Conservation (phyloP, 2,888 invertebrate species). For the Cremastinae sp. region DNA sequence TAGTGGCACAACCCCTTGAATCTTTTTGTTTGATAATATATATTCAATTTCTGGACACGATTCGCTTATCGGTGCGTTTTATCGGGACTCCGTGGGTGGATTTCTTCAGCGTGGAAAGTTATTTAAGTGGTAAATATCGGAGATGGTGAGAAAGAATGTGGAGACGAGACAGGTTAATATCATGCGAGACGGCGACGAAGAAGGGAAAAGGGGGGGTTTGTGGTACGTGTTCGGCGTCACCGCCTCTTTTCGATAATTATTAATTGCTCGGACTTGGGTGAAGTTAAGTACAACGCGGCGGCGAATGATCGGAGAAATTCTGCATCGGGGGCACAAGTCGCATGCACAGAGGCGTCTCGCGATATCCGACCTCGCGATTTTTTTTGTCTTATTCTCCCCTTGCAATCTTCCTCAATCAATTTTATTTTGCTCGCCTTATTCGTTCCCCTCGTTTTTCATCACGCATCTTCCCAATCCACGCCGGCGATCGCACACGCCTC, state of each 20-base stretch:
- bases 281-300: slow-evolving; percentile 31
- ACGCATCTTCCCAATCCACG: slow-evolving; percentile 34
- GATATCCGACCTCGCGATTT: neutral
- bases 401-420: slow-evolving; percentile 17
- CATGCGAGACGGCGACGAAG: neutral
- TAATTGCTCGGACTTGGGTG: slow-evolving; percentile 50
- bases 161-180: slow-evolving; percentile 15
- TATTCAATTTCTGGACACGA: slow-evolving; percentile 22
- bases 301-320: slow-evolving; percentile 13
- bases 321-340: slow-evolving; percentile 12
- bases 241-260: slow-evolving; percentile 59
- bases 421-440: slow-evolving; percentile 9
- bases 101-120: slow-evolving; percentile 30
- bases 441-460: slow-evolving; percentile 12
- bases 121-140: slow-evolving; percentile 13
- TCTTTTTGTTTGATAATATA: slow-evolving; percentile 7
- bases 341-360: slow-evolving; percentile 23
- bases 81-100: slow-evolving; percentile 29
- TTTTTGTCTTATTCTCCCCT: slow-evolving; percentile 11
- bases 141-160: slow-evolving; percentile 9
- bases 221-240: slow-evolving; percentile 56
- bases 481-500: slow-evolving; percentile 56
- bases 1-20: neutral
- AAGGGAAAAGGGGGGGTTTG: neutral
- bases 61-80: slow-evolving; percentile 24